Evolutionary conservation across 1,140 invertebrate genomes (phyloP), one percentile per base, ranked within the genome.

Genomic region (Drosophila azteca): DNA sequence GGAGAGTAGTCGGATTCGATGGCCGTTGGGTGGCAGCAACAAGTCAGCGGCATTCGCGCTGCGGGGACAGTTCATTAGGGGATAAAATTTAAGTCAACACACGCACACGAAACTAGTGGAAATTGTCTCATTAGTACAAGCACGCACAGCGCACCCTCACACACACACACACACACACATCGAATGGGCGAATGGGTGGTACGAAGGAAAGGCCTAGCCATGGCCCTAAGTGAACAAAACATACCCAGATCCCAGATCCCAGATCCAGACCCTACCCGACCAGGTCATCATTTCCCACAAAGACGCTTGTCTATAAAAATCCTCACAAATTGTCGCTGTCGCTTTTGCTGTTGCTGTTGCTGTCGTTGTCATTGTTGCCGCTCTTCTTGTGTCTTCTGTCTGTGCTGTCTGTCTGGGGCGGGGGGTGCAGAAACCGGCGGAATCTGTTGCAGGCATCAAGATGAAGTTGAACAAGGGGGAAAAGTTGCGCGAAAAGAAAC

Each of bases 101-200:
- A 45, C 50, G 43, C 63, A 64, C 31, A 49, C 39, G 52, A 71
- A 65, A 73, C 77, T 66, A 79, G 67, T 72, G 67, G 75, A 84
- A 84, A 84, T 77, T 77, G 80, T 84, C 80, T 84, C 80, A 84
- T 84, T 84, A 84, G 80, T 66, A 72, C 50, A 51, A 68, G 66
- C 55, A 66, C 49, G 20, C 50, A 68, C 60, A 69, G 24, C 4
- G 24, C 24, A 5, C 24, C 24, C 3, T 26, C 3, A 4, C 59
- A 50, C 41, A 52, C 31, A 48, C 3, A 4, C 59, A 50, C 41
- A 52, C 31, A 48, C 11, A 55, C 35, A 50, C 51, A 51, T 13
- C 41, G 46, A 13, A 26, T 13, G 44, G 48, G 13, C 24, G 24
- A 26, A 6, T 26, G 24, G 24, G 24, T 0, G 24, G 24, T 24